Conservation (phyloP, 2,797 vertebrate genomes). For the Enteromius radiatus region DNA sequence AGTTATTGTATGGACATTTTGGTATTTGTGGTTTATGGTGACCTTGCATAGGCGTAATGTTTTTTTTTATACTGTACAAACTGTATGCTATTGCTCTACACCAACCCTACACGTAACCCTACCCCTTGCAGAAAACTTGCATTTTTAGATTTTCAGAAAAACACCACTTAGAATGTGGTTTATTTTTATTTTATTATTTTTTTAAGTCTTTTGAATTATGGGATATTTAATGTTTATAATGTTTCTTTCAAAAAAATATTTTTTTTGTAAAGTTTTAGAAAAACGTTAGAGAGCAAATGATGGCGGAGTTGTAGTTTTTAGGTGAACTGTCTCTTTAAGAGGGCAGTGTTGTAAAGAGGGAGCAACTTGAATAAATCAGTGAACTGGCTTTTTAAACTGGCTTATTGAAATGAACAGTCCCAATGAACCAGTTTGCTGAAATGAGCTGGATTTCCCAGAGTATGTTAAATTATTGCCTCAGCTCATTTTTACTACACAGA, state of each 20-base stretch:
- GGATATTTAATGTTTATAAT: no score
- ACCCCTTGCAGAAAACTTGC: no score
- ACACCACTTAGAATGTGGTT: no score
- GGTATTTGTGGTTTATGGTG: no score
- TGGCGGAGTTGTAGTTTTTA: neutral
- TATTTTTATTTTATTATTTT: no score
- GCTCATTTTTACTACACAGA: neutral
- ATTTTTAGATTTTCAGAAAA: no score
- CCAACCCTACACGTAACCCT: no score
- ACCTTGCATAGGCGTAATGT: no score
- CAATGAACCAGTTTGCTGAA: neutral
- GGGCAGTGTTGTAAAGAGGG: neutral
- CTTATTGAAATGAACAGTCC: constrained; percentile 24
- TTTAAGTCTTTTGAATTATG: no score
- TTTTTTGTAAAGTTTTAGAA: neutral
- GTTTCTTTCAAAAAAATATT: no score
- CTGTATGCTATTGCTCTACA: no score
- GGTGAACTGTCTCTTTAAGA: neutral
- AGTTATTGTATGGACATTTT: neutral
- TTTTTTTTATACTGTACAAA: no score
- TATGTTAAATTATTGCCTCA: constrained; percentile 1
- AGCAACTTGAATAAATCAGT: neutral
- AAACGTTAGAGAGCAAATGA: neutral
- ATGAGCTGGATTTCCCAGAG: constrained; percentile 6
- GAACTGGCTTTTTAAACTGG: constrained; percentile 6